Conservation (phyloP, 1,140 invertebrate genomes). For the Cotesia vestalis region DNA sequence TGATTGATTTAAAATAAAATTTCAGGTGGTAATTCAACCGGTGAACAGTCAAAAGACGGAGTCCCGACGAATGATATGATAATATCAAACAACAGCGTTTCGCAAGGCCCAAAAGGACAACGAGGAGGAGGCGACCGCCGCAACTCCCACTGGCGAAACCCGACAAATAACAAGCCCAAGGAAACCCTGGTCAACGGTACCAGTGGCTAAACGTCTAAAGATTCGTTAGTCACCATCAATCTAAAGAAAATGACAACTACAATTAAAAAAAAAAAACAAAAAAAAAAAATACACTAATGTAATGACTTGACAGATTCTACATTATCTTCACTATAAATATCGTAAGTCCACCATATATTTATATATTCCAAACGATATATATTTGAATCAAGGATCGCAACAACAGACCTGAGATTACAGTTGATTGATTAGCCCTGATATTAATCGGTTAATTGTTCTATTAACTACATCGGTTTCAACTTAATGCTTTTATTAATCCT, state of each 20-base stretch:
- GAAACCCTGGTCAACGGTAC: slow-evolving; percentile 72
- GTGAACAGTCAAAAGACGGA: slow-evolving; percentile 59
- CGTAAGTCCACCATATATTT: background rate
- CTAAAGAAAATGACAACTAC: background rate
- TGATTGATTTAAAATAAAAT: slow-evolving; percentile 36
- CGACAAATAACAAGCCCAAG: slow-evolving; percentile 68
- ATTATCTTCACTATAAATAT: background rate
- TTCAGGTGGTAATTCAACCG: slow-evolving; percentile 58
- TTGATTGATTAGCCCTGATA: too few relatives aligned
- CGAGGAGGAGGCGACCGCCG: slow-evolving; percentile 60
- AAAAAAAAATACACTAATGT: too few relatives aligned
- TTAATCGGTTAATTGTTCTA: too few relatives aligned
- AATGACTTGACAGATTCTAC: too few relatives aligned
- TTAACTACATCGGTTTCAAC: too few relatives aligned
- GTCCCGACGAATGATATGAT: slow-evolving; percentile 58
- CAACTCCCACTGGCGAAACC: slow-evolving; percentile 60
- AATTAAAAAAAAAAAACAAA: background rate
- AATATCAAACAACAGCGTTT: slow-evolving; percentile 49
- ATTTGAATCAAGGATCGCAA: too few relatives aligned
- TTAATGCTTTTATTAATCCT: too few relatives aligned
- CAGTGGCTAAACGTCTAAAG: slow-evolving; percentile 59
- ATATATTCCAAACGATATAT: too few relatives aligned
- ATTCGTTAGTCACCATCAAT: background rate
- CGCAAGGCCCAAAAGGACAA: slow-evolving; percentile 54
- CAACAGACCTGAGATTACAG: too few relatives aligned